Percentiles rank a stretch among this genome's conserved stretches.
phyloP scores from a whole-genome alignment of 2,888 invertebrate species.

The Polyommatus icarus region DNA sequence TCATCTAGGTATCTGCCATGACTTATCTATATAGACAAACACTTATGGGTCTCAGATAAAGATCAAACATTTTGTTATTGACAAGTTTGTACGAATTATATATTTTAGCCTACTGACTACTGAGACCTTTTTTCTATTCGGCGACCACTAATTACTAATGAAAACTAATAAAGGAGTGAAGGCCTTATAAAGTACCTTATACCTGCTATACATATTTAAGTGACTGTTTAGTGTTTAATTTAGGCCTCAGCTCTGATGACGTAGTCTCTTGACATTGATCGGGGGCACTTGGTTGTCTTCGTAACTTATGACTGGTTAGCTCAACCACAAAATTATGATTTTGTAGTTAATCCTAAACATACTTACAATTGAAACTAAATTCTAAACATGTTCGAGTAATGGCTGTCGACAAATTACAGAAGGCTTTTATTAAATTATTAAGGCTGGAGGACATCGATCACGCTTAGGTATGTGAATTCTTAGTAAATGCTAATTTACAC shows the following conservation, averaged over 20 bases:
- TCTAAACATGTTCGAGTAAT: neutral
- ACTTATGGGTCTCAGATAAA: neutral
- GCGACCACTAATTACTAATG: no score
- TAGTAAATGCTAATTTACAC: neutral
- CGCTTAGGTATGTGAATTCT: neutral
- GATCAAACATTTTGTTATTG: neutral
- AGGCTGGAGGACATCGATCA: no score
- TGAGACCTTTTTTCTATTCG: no score
- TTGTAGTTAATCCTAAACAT: neutral
- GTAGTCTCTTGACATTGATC: conserved; percentile 2
- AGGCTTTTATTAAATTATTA: neutral
- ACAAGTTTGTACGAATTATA: neutral
- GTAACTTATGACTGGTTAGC: neutral
- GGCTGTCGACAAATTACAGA: neutral
- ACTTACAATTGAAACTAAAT: neutral
- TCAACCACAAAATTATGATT: neutral
- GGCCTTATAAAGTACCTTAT: neutral
- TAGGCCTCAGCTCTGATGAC: neutral
- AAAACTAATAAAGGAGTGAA: neutral
- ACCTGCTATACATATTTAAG: no score
- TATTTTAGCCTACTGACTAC: no score
- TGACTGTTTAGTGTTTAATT: neutral
- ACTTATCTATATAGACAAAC: neutral
- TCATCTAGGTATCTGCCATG: neutral
- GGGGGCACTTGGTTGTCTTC: neutral